These are phyloP conservation scores for Polyergus mexicanus DNA, from an alignment of 1,140 invertebrate species.

Conservation along the genomic window DNA sequence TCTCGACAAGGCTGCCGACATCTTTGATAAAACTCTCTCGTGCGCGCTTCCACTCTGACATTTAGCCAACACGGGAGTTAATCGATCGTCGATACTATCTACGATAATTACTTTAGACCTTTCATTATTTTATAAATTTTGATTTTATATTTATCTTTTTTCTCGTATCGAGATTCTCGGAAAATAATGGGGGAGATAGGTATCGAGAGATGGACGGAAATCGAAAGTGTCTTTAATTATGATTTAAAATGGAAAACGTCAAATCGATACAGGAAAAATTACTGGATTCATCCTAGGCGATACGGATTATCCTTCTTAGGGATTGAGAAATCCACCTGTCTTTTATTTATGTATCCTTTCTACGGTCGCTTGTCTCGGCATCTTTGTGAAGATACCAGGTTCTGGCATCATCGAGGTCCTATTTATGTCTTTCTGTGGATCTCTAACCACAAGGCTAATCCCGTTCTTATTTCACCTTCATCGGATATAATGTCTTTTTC, in stretches of 20 bases:
- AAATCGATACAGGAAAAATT: conserved; percentile 62
- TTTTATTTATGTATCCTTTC: conserved; percentile 75
- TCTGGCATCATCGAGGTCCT: conserved; percentile 60
- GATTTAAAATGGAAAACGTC: conserved; percentile 49
- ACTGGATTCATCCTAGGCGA: conserved; percentile 49
- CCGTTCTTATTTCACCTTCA: conserved; percentile 66
- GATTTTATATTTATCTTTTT: neutral
- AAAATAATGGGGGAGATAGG: neutral
- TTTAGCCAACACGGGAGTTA: neutral
- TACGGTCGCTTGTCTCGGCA: conserved; percentile 55
- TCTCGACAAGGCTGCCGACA: conserved; percentile 72
- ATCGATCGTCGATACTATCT: neutral
- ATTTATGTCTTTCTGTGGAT: conserved; percentile 65
- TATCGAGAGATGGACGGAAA: neutral
- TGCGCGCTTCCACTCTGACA: conserved; percentile 28
- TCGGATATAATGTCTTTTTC: conserved; percentile 53
- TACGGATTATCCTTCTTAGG: conserved; percentile 68
- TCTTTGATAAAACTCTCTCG: conserved; percentile 49
- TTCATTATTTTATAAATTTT: neutral
- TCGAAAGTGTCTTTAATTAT: neutral
- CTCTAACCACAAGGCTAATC: conserved; percentile 70
- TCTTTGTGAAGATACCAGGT: conserved; percentile 63
- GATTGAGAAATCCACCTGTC: conserved; percentile 73
- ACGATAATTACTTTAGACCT: neutral
- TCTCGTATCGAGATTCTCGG: neutral